Base-by-base conservation (phyloP, 2,888 invertebrate species). In the Helicoverpa assulta region DNA sequence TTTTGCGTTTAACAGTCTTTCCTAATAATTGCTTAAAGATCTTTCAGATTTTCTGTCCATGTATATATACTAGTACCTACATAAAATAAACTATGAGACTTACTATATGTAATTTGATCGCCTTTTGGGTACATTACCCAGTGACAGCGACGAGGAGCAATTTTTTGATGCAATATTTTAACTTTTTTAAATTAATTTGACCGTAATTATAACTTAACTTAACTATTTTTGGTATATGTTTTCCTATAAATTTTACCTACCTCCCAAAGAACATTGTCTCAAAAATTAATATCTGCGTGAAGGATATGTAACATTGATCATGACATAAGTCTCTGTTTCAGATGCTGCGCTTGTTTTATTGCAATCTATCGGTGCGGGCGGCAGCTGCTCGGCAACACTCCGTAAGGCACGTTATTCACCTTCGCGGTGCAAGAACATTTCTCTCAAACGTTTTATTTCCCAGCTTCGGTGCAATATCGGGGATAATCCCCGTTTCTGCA, bases 401-500 rank as follows among this genome's bases (percentile, higher is more conserved):
- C 72, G 79, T 83, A 82, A 83, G 85, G 85, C 86, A 86, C 85
- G 86, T 87, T 87, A 89, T 86, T 87, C 85, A 88, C 86, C 85
- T 84, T 81, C 78, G 73, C 82, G 78, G 82, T 76, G 71, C 80
- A 71, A 80, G 76, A 76, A 81, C 82, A 82, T 84, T 84, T 76
- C 82, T 80, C 76, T 79, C 76, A 77, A 87, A 84, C 87, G 76
- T 90, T 91, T 90, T 90, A 90, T 88, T 83, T 86, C 84, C 81
- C 81, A 73, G 83, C 82, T 84, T 79, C 81, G 81, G 76, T 85
- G 87, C 88, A 89, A 90, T 89, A 88, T 85, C 85, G 73, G 77
- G 85, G 88, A 91, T 91, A 89, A 93, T 91, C 91, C 88, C 81
- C 85, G 84, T 85, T 89, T 87, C 87, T 89, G 80, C 86, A 87